Conservation (phyloP, 2,797 vertebrate species). For the Halcyon badia region DNA sequence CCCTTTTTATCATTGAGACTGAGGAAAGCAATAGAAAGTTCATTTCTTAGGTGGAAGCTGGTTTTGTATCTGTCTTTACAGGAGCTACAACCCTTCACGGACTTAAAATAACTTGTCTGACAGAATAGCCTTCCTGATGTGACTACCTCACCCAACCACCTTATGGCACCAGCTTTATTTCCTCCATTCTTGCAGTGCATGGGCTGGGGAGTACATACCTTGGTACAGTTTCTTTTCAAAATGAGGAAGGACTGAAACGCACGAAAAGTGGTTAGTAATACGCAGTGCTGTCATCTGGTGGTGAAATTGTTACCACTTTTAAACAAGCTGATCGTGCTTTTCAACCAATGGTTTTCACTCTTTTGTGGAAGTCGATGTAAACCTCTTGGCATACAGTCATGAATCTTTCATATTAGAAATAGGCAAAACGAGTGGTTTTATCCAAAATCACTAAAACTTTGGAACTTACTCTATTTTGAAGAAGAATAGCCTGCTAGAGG, state of each 20-base stretch:
- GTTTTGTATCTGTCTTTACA: neutral
- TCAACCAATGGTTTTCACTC: neutral
- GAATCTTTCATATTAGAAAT: neutral
- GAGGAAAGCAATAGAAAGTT: neutral
- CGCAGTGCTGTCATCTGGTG: slow-evolving; percentile 42
- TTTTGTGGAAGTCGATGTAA: neutral
- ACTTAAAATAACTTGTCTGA: slow-evolving; percentile 8
- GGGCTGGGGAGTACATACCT: neutral
- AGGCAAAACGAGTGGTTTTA: neutral
- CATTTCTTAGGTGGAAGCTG: neutral
- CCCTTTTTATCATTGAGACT: neutral
- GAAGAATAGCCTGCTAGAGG: neutral
- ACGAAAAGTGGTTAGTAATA: neutral
- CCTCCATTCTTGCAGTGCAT: neutral
- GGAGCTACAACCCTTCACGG: neutral
- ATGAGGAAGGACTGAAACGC: neutral
- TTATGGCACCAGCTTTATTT: neutral
- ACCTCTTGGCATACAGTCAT: neutral
- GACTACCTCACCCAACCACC: neutral
- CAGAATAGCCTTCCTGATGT: neutral
- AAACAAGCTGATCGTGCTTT: neutral
- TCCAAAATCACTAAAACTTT: neutral
- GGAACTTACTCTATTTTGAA: neutral
- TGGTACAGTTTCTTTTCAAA: neutral
- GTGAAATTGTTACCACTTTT: neutral